Base-by-base conservation (phyloP, 2,113 vertebrate species). In the Tapirus terrestris region DNA sequence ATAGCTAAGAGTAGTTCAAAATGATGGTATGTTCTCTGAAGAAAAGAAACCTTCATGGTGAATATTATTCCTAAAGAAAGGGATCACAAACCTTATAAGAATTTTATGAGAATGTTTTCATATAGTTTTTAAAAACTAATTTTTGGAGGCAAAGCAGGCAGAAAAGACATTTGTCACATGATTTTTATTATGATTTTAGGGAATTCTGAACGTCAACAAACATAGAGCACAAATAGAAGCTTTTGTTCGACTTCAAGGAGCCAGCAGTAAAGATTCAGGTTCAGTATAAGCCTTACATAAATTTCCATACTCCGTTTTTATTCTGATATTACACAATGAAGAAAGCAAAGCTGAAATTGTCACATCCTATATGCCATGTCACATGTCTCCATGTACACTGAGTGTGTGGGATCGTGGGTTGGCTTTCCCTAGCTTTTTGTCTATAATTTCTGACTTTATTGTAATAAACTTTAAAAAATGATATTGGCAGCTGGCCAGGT, bases 211-310 rank as follows among this genome's bases (percentile, higher is more conserved):
- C 25, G 99, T 99, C 91, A 99, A 99, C 94, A 99, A 99, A 91
- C 99, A 99, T 79, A 98, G 99, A 85, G 99, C 99, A 6, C 99
- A 99, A 51, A 93, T 99, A 29, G 99, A 99, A 95, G 99, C 99
- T 72, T 99, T 99, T 67, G 98, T 99, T 93, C 98, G 98, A 39
- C 98, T 99, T 7, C 99, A 99, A 51, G 99, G 99, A 36, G 94
- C 98, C 33, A 98, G 99, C 65, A 98, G 97, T 96, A 99, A 99
- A 98, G 99, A 99, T 96, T 97, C 99, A 99, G 99, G 99, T 99
- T 61, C 39, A 25, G 89, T 97, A 90, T 84, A 82, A 60, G 6
- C 29, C n/a, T 79, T 39, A 17, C 3, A 1, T 73, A 33, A 51
- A 77, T 73, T 29, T 77, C 76, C 12, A 4, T 33, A 0, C 80